Conservation (phyloP, 2,888 invertebrate species). For the Oligia strigilis region DNA sequence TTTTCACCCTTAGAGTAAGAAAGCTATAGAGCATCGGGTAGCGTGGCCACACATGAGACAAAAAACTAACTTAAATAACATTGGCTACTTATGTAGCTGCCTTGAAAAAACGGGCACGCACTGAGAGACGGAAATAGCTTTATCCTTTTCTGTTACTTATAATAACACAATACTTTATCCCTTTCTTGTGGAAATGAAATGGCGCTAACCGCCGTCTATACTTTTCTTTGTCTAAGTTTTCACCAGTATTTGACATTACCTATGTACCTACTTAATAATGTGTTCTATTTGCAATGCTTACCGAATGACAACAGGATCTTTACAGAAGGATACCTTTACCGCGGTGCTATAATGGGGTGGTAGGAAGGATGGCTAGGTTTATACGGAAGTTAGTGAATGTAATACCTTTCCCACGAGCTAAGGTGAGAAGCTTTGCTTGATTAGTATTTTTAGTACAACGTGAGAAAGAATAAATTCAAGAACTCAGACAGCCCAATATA, state of each 20-base stretch:
- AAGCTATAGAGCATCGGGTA: too few relatives aligned
- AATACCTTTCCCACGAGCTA: background rate
- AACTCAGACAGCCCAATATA: background rate
- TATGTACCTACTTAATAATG: slow-evolving; percentile 4
- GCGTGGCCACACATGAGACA: too few relatives aligned
- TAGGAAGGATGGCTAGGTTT: background rate
- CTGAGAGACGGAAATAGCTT: too few relatives aligned
- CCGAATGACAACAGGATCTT: slow-evolving; percentile 15
- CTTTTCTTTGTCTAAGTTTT: too few relatives aligned
- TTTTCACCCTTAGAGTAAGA: background rate
- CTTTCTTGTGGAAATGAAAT: too few relatives aligned
- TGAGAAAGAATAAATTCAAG: background rate
- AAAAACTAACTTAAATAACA: too few relatives aligned
- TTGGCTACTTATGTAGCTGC: too few relatives aligned
- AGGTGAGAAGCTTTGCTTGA: slow-evolving; percentile 15
- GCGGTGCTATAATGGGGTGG: background rate
- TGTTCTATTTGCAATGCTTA: slow-evolving; percentile 30
- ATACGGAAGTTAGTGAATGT: background rate
- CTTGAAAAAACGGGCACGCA: too few relatives aligned
- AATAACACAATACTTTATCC: too few relatives aligned
- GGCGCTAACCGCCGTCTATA: too few relatives aligned
- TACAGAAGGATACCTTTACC: background rate
- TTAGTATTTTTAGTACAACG: background rate
- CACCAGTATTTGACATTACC: background rate
- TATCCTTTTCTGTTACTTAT: too few relatives aligned